Percentiles rank a stretch among this genome's conserved stretches.
Evolutionary conservation across 2,888 invertebrate species (phyloP).

Genomic region (Caenorhabditis sulstoni): DNA sequence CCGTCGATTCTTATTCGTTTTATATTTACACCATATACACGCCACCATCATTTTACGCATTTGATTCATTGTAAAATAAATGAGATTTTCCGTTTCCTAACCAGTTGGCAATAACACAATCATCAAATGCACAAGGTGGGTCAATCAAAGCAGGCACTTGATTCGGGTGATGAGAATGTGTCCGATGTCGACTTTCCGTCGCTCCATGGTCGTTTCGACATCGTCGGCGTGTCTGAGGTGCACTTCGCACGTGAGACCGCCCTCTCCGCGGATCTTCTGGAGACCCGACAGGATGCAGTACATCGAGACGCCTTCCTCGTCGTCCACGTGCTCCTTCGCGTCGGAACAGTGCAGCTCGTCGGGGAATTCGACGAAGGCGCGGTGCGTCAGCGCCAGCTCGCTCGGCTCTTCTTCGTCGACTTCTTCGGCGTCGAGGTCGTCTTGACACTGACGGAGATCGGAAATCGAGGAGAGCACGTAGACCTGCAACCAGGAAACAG

Average conservation of each 20-base stretch:
- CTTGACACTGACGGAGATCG: constrained; percentile 49
- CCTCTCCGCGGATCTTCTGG: constrained; percentile 70
- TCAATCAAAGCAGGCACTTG: constrained; percentile 27
- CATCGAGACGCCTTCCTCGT: constrained; percentile 78
- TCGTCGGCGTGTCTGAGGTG: constrained; percentile 56
- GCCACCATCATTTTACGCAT: constrained; percentile 28
- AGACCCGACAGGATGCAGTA: constrained; percentile 75
- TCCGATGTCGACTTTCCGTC: constrained; percentile 66
- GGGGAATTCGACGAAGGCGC: constrained; percentile 75
- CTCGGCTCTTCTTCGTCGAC: constrained; percentile 56
- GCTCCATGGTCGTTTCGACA: constrained; percentile 47
- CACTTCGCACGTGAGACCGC: constrained; percentile 64
- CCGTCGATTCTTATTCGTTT: constrained; percentile 32
- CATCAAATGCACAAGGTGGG: not conserved
- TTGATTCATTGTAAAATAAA: constrained; percentile 57
- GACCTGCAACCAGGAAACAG: constrained; percentile 53
- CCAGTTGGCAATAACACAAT: not conserved
- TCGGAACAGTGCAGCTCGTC: constrained; percentile 68
- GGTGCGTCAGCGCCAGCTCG: constrained; percentile 69
- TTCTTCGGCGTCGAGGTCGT: constrained; percentile 29
- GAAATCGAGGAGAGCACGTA: constrained; percentile 77
- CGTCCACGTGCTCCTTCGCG: constrained; percentile 71
- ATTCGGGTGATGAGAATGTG: constrained; percentile 76
- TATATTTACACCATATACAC: constrained; percentile 30
- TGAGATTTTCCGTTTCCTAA: constrained; percentile 24